phyloP scores from a whole-genome alignment of 1,140 invertebrate species.

The Chironomus striatipennis region DNA sequence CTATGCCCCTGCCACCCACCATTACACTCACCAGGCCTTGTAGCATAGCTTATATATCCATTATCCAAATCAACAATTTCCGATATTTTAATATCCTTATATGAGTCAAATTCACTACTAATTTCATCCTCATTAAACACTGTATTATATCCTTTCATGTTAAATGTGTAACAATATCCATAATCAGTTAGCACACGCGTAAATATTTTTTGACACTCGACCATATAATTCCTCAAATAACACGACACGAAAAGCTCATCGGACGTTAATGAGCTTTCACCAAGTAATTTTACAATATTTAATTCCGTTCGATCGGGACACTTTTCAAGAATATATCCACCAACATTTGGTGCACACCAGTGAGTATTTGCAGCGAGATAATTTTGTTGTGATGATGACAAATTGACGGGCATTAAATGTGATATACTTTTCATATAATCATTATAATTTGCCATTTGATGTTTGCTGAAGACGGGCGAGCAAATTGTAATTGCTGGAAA shows the following conservation, averaged over 20 bases:
- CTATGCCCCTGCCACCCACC: too few relatives aligned
- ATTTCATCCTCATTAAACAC: background rate
- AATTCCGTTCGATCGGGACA: background rate
- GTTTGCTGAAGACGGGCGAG: background rate
- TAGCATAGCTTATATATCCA: background rate
- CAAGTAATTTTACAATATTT: background rate
- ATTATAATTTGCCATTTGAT: background rate
- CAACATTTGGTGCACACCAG: background rate
- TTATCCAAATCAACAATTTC: background rate
- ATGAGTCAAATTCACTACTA: background rate
- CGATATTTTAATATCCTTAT: background rate
- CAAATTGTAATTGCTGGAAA: background rate
- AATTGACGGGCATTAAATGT: background rate
- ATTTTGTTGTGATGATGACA: background rate
- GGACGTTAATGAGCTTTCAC: background rate
- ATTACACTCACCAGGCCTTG: background rate
- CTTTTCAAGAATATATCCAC: background rate
- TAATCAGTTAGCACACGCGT: background rate
- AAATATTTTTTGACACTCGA: background rate
- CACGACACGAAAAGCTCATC: conserved; percentile 1
- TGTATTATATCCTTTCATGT: background rate
- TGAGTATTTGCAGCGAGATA: background rate
- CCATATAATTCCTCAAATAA: background rate
- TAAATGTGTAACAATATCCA: background rate
- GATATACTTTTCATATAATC: background rate